Base-by-base conservation (phyloP, 2,113 vertebrate genomes). In the Atlantisia rogersi region DNA sequence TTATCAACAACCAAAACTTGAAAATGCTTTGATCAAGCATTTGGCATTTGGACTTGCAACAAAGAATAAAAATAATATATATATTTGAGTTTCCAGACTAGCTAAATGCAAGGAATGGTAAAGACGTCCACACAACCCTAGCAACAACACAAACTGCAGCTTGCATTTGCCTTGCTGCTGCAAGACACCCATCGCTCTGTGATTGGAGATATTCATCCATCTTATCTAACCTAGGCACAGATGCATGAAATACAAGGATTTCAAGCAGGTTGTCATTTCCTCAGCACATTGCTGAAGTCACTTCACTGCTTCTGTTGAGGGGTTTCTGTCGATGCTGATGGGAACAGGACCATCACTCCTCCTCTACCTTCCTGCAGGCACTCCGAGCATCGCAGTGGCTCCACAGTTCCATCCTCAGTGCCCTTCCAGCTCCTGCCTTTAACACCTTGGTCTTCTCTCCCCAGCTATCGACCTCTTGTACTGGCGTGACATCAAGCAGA, bases 401-500 rank as follows among this genome's bases (percentile, higher is more conserved):
- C 2, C 8, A 1, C 31, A 46, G 1, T 14, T 8, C n/a, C 48
- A 1, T 22, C 31, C 26, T 42, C 0, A 11, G 5, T 1, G 15
- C 26, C 8, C 6, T 65, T 58, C 55, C 63, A 64, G 35, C 12
- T 42, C 70, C 74, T 7, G 24, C 42, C 67, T 85, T 70, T 97
- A 86, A 96, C 67, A 4, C 2, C 39, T 67, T 59, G 21, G 1
- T 92, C 55, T 92, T 94, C 80, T 88, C 73, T 93, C 90, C 62
- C 9, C 98, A 99, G 99, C 98, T 52, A 98, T 99, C 53, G 99
- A 99, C 97, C 98, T 99, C 97, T 98, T 99, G 85, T 99, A 99
- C 98, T 99, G 99, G 99, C 98, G 98, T 82, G 99, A 99, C 95
- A 97, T 99, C 97, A 99, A 99, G 98, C 99, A 99, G 98, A 99